These are phyloP conservation scores for Drosophila histrio DNA, from an alignment of 2,888 invertebrate species.

Conservation along the genomic window DNA sequence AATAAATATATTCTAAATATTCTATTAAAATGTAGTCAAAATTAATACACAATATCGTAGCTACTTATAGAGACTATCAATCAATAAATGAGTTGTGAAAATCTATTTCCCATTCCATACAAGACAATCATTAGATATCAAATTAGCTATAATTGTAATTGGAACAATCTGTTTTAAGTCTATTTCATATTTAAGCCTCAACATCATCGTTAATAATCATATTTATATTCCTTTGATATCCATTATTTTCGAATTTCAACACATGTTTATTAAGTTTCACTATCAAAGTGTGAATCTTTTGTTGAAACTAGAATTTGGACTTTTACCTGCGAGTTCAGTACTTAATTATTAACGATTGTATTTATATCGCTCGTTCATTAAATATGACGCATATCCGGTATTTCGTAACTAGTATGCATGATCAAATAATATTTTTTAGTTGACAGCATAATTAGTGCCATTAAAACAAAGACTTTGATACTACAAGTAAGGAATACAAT, in stretches of 20 bases:
- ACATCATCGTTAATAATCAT: too few relatives aligned
- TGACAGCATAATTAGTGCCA: constrained; percentile 14
- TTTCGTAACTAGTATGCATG: constrained; percentile 39
- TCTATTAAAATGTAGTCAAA: too few relatives aligned
- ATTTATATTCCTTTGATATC: neutral
- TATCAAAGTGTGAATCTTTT: constrained; percentile 15
- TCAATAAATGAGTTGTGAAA: neutral
- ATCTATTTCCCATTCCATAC: neutral
- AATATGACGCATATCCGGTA: constrained; percentile 62
- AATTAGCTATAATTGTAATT: neutral
- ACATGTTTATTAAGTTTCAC: neutral
- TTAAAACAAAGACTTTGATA: constrained; percentile 32
- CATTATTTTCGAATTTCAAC: neutral
- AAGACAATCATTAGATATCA: neutral
- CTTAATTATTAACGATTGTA: constrained; percentile 62
- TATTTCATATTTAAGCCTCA: too few relatives aligned
- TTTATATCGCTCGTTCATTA: constrained; percentile 56
- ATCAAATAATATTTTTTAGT: constrained; percentile 41
- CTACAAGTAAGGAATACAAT: neutral
- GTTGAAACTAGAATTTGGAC: constrained; percentile 28
- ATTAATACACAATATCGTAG: neutral
- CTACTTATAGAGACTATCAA: neutral
- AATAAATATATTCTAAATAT: too few relatives aligned
- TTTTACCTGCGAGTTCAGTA: constrained; percentile 34
- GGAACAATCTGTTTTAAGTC: too few relatives aligned